Percentiles rank a stretch among this genome's conserved stretches.
Conservation (phyloP, 2,888 invertebrate species). For the Galeruca laticollis region DNA sequence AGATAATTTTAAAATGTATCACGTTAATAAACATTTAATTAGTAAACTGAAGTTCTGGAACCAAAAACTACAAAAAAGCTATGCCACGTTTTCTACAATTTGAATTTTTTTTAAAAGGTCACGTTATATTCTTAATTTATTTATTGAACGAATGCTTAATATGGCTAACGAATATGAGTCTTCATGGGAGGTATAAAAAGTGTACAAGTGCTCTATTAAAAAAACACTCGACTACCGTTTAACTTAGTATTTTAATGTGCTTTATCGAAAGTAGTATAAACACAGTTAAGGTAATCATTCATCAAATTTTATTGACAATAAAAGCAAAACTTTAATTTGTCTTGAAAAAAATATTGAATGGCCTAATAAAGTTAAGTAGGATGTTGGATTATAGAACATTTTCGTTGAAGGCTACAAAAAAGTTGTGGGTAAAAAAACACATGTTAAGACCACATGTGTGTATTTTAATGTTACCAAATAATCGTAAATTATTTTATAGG, state of each 20-base stretch:
- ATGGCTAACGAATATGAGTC: conserved; percentile 19
- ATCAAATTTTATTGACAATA: conserved; percentile 52
- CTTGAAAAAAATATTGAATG: conserved; percentile 1
- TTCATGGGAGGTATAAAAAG: conserved; percentile 47
- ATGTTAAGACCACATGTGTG: conserved; percentile 3
- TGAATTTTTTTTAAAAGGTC: no score
- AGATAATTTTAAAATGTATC: no score
- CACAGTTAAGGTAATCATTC: conserved; percentile 54
- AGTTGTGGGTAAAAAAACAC: not conserved
- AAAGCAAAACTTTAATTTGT: conserved; percentile 42
- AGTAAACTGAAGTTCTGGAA: no score
- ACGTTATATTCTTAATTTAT: no score
- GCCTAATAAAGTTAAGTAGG: conserved; percentile 10
- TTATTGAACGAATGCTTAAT: not conserved
- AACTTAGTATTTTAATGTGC: conserved; percentile 50
- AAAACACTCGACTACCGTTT: conserved; percentile 52
- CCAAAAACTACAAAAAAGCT: no score
- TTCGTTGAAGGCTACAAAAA: conserved; percentile 12
- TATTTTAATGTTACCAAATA: not conserved
- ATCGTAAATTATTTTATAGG: not conserved
- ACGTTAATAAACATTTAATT: no score
- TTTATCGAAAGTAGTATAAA: conserved; percentile 53
- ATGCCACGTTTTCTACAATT: no score
- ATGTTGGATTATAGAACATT: not conserved
- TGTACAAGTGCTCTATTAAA: conserved; percentile 44